Evolutionary conservation across 2,888 invertebrate species (phyloP), one percentile per base, ranked within the genome.

Genomic region (Apodemia hepburni): DNA sequence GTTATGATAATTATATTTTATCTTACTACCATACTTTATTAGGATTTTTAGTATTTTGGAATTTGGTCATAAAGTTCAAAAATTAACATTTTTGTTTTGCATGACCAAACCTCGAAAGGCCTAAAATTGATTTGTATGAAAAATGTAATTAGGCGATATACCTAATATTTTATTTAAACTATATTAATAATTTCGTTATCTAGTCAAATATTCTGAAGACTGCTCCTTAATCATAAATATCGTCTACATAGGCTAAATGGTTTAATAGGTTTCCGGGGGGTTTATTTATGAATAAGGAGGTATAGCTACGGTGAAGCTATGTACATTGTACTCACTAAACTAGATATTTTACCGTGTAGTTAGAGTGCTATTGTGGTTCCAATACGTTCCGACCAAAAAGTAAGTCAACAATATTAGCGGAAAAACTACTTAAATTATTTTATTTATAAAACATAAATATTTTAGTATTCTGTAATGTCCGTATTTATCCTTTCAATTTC

Each of bases 141-240:
- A 49, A 8, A 18, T 18, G 18, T 49, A n/a, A 18, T 33, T 9
- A 33, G 2, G 18, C 8, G 9, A 9, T 3, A 58, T 29, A 15
- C 22, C 22, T 22, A 54, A 22, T 29, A 29, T 58, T 29, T 29
- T 27, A 58, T 27, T 5, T 11, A 27, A 17, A 58, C 7, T 29
- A 18, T 58, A 11, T 27, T 62, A 47, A 33, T 33, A 18, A 33
- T 61, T 17, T 49, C 33, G 59, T 62, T 62, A 51, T 29, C 29
- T 58, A 42, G 57, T 64, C 61, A 61, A 60, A 59, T 62, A 61
- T 59, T 42, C 33, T 47, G 18, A 61, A 45, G 12, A 51, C 49
- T 61, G 61, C 59, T 61, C 42, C 42, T 64, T 61, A 59, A 35
- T 33, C 54, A 54, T 62, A 60, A 35, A 54, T 63, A 58, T 8